phyloP scores from a whole-genome alignment of 2,113 vertebrate genomes.

The Chaetops frenatus region DNA sequence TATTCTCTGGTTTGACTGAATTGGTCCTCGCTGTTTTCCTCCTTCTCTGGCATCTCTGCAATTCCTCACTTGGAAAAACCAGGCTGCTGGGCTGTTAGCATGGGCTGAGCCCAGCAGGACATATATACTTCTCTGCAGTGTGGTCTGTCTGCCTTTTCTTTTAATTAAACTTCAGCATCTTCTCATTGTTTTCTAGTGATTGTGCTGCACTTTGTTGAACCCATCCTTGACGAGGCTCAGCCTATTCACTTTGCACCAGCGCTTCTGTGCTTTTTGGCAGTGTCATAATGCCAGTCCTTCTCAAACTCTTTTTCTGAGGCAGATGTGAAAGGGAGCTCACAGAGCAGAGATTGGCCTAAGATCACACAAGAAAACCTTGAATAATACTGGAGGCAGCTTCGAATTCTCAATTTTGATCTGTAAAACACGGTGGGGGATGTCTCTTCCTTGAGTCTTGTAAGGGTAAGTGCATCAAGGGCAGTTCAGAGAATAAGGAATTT shows the following conservation, averaged over 20 bases:
- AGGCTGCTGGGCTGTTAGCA: background rate
- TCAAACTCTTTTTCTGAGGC: background rate
- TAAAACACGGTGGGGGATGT: rapidly evolving
- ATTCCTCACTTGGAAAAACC: background rate
- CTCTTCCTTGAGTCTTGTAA: background rate
- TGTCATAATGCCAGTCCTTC: background rate
- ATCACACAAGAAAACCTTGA: background rate
- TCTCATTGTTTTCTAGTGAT: background rate
- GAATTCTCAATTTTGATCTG: background rate
- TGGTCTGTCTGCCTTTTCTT: background rate
- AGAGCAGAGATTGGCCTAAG: background rate
- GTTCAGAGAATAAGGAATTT: background rate
- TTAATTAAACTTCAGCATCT: background rate
- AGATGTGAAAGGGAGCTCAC: background rate
- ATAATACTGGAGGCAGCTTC: background rate
- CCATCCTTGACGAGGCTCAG: background rate
- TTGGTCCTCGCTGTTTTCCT: background rate
- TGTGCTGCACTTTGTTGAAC: background rate
- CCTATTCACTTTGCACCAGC: background rate
- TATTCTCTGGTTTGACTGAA: background rate
- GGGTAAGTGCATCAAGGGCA: background rate
- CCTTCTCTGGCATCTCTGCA: background rate
- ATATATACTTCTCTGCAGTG: background rate
- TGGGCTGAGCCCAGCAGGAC: background rate
- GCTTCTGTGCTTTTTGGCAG: background rate